Percentiles rank a stretch among this genome's conserved stretches.
Conservation (phyloP, 2,888 invertebrate species). For the Apamea crenata region DNA sequence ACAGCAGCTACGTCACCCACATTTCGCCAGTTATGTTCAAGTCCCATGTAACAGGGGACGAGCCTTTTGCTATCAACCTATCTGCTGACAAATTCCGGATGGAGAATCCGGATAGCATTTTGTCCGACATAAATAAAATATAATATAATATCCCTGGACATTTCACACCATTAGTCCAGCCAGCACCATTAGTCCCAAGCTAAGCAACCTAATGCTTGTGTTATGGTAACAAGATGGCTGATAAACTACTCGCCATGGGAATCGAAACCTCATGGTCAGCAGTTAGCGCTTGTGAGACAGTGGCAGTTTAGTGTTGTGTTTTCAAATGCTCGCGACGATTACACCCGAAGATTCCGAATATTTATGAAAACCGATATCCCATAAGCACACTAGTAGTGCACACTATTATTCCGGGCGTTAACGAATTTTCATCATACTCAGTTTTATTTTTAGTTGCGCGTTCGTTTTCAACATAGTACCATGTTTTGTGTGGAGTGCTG, state of each 20-base stretch:
- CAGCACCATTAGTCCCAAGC: no score
- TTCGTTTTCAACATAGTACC: conserved; percentile 67
- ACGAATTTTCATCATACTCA: conserved; percentile 75
- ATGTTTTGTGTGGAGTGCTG: conserved; percentile 52
- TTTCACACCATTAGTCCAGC: no score
- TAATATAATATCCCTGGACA: no score
- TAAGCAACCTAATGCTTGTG: no score
- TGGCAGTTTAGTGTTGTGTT: not conserved
- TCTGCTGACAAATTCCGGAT: no score
- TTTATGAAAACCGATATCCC: conserved; percentile 60
- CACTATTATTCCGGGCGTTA: conserved; percentile 70
- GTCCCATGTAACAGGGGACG: not conserved
- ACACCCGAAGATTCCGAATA: conserved; percentile 2
- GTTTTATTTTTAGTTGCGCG: conserved; percentile 76
- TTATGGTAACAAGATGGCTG: no score
- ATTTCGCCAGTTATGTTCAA: no score
- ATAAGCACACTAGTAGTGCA: conserved; percentile 28
- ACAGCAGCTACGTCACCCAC: no score
- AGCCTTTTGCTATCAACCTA: no score
- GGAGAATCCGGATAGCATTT: not conserved
- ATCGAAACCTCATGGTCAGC: not conserved
- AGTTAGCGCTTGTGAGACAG: not conserved
- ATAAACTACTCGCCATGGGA: no score
- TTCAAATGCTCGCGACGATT: not conserved
- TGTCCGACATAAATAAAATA: no score